A percentile compares a stretch with the other conserved stretches of the same genome.
phyloP scores from a whole-genome alignment of 1,140 invertebrate species.

The Centruroides vittatus region DNA sequence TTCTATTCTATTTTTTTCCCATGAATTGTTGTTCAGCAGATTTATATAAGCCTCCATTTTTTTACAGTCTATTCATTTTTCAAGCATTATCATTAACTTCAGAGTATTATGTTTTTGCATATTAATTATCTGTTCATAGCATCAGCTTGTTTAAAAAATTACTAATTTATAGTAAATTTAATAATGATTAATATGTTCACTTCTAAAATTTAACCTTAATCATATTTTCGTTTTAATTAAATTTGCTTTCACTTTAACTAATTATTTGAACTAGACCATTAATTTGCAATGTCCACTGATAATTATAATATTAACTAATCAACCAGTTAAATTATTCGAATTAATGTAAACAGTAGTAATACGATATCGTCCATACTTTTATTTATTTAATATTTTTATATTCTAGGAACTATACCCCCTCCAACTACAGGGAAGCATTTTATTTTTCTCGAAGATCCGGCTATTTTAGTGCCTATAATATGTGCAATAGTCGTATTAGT shows the following conservation, averaged over 20 bases:
- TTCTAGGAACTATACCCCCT: slow-evolving; percentile 3
- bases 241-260: background rate
- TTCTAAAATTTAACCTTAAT: background rate
- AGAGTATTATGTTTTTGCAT: too few species aligned
- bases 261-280: background rate
- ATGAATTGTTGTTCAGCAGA: too few species aligned
- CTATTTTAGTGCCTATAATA: slow-evolving; percentile 17
- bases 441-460: slow-evolving; percentile 14
- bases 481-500: slow-evolving; percentile 18
- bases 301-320: background rate
- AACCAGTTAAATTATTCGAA: background rate
- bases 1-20: too few species aligned
- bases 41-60: too few species aligned
- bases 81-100: too few species aligned
- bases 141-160: too few species aligned
- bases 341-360: background rate
- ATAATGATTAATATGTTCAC: too few species aligned
- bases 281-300: background rate
- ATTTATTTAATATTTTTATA: background rate
- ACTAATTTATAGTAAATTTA: too few species aligned
- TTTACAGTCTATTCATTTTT: too few species aligned
- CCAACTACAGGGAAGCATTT: background rate
- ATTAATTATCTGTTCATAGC: too few species aligned
- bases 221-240: background rate
- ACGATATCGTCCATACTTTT: background rate